Base-by-base conservation (phyloP, 2,113 vertebrate species). In the Chaetops frenatus region DNA sequence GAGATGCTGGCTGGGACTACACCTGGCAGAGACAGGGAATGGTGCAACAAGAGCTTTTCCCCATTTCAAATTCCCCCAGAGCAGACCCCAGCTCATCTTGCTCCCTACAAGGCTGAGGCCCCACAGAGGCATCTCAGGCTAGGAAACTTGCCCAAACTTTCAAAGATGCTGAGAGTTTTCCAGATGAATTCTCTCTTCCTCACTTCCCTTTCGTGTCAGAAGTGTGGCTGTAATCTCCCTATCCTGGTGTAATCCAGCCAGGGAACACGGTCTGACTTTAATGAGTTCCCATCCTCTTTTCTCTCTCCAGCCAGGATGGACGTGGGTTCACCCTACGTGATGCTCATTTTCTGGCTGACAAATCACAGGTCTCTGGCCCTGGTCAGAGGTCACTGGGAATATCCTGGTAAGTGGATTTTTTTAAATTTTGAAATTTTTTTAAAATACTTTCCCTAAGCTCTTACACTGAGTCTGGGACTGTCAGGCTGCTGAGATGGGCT, bases 291-390 rank as follows among this genome's bases (percentile, higher is more conserved):
- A 56, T 86, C 66, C 40, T 88, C 40, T 94, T 86, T 77, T 61
- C 48, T 66, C 45, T 95, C 69, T 94, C 62, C 88, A 77, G 12
- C 51, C 44, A 96, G 86, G 54, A 9, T 86, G 18, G 33, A 62
- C 0, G 0, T 19, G 45, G 58, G 3, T 38, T 82, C 69, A 31
- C 38, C 33, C 40, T 5, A 2, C 0, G 0, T 6, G 62, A 57
- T 44, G 67, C 19, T 44, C 14, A 0, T 69, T 51, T 67, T 60
- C 48, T 29, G 25, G 5, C n/a, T 38, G 33, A 23, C 0, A 1
- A 47, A 27, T 12, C 2, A 0, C 2, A 4, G 35, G 10, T 57
- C 51, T 70, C 53, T 20, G 44, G 22, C 27, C 51, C 27, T 1
- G 1, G 18, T 36, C 71, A 22, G 64, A 62, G 17, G 36, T 81